Evolutionary conservation across 2,113 vertebrate species (phyloP).

Genomic region (Leptosomus discolor): DNA sequence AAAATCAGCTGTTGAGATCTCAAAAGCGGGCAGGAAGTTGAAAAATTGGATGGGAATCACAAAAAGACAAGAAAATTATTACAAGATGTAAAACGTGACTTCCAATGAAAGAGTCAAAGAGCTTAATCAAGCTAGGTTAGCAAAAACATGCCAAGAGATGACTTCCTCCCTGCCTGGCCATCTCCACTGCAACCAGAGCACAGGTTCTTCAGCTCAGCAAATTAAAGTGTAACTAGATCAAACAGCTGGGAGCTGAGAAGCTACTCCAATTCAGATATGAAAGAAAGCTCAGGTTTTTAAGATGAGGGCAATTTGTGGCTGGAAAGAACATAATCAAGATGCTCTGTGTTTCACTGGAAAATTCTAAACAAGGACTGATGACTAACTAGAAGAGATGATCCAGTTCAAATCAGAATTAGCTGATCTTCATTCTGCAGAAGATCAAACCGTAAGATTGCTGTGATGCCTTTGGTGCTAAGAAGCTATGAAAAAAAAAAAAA

Average conservation of each 20-base stretch:
- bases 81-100: neutral
- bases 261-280: neutral
- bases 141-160: neutral
- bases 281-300: neutral
- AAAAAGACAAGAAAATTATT: neutral
- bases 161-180: neutral
- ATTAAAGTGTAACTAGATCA: neutral
- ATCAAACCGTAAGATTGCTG: neutral
- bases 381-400: neutral
- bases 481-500: neutral
- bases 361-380: neutral
- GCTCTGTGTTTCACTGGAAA: neutral
- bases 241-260: neutral
- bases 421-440: neutral
- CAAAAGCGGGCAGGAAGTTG: neutral
- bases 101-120: neutral
- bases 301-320: neutral
- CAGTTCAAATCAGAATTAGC: neutral
- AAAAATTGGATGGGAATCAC: neutral
- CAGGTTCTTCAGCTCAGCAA: neutral
- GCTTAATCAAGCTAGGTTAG: neutral
- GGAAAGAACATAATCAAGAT: neutral
- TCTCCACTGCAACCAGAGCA: neutral
- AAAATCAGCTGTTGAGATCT: neutral
- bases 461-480: neutral